Base-by-base conservation (phyloP, 2,888 invertebrate genomes). In the Tenthredo distinguenda region DNA sequence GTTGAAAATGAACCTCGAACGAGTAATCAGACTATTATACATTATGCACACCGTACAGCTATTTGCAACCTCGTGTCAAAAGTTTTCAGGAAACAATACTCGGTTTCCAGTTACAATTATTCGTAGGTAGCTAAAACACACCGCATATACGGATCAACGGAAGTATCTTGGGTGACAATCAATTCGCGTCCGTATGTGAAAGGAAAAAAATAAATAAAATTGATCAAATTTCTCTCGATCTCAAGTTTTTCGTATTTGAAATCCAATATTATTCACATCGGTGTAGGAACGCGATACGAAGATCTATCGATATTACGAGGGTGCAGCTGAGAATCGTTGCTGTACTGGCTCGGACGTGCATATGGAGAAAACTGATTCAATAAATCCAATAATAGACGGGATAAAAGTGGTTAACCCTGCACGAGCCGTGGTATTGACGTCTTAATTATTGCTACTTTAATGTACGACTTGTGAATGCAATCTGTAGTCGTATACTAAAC, bases 331-430 rank as follows among this genome's bases (percentile, higher is more conserved):
- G 9, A 12, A 62, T 62, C 12, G 21, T 26, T 10, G 62, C 26
- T 62, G 12, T 62, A 7, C 7, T 10, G 10, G 26, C 21, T 21
- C 10, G 26, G 26, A 62, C 6, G 0, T 50, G 9, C 50, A n/a
- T 26, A 26, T n/a, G 26, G 26, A 12, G 47, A 47, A 15, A 43
- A 47, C n/a, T 21, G 26, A 76, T 76, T 76, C 21, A 37, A 43
- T 26, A 40, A 76, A 76, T 76, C 76, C 5, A 71, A n/a, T 76
- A 76, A 47, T 47, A 26, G 12, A 9, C 26, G 12, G 26, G 86
- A 88, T 89, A 90, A 88, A 89, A 90, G 88, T 88, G 89, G 87
- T 93, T 92, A 91, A 93, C 92, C 92, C 85, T 89, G 74, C 74
- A 21, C 21, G 0, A 43, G 74, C 18, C 18, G 84, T 87, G 87